Percentiles rank a stretch among this genome's conserved stretches.
Evolutionary conservation across 2,797 vertebrate genomes (phyloP).

Genomic region (Fringilla coelebs): DNA sequence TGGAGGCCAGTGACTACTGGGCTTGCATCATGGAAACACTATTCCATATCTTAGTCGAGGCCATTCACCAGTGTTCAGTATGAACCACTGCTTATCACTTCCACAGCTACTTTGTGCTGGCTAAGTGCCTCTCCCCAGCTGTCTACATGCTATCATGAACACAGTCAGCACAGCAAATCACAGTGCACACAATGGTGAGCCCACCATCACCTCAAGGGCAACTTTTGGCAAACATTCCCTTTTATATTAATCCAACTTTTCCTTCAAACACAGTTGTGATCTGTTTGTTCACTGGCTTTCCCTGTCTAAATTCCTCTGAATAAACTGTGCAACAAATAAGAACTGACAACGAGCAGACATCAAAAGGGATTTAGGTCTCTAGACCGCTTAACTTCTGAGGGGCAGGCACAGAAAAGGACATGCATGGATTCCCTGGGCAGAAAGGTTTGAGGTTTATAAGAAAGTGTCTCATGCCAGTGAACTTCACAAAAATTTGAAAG

Average conservation of each 20-base stretch:
- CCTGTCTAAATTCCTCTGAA: constrained; percentile 33
- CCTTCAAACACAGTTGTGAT: constrained; percentile 19
- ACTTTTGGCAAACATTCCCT: background rate
- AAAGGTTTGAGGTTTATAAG: background rate
- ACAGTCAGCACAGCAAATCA: constrained; percentile 15
- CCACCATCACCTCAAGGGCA: background rate
- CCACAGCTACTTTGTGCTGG: background rate
- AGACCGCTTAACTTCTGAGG: background rate
- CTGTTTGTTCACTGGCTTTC: background rate
- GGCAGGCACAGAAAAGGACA: background rate
- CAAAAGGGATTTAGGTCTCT: constrained; percentile 10
- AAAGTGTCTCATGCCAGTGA: background rate
- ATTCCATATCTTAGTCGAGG: background rate
- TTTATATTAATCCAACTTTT: constrained; percentile 24
- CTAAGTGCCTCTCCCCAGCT: background rate
- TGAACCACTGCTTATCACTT: background rate
- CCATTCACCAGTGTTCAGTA: background rate
- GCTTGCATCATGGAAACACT: background rate
- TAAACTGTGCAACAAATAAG: constrained; percentile 19
- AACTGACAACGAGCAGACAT: constrained; percentile 25
- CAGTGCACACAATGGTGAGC: background rate
- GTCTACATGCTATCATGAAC: background rate
- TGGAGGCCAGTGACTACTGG: background rate
- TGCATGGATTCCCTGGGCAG: background rate
- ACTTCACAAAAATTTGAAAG: background rate